phyloP scores from a whole-genome alignment of 1,140 invertebrate genomes.

The Aphaenogaster floridana region DNA sequence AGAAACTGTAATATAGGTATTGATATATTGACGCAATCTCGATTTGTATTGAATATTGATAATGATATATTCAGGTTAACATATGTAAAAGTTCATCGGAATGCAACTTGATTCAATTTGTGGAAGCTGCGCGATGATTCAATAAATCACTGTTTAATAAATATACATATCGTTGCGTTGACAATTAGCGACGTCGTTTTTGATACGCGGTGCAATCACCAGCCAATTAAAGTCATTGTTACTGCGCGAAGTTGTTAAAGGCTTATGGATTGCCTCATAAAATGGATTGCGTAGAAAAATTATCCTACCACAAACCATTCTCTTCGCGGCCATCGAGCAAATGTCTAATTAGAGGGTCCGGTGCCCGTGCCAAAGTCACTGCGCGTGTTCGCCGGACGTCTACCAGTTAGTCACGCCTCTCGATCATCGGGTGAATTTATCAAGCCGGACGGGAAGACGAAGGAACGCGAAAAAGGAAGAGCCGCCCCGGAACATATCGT shows the following conservation, averaged over 20 bases:
- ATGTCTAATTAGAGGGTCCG: slow-evolving; percentile 75
- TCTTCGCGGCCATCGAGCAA: slow-evolving; percentile 39
- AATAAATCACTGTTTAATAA: slow-evolving; percentile 10
- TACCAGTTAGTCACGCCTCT: slow-evolving; percentile 79
- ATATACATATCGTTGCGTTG: slow-evolving; percentile 9
- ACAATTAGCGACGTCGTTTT: slow-evolving; percentile 51
- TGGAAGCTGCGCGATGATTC: not conserved
- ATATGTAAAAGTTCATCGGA: not conserved
- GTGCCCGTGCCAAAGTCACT: slow-evolving; percentile 65
- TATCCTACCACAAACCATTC: slow-evolving; percentile 4
- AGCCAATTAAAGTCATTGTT: slow-evolving; percentile 47
- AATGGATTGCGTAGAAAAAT: slow-evolving; percentile 40
- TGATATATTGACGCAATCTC: not conserved
- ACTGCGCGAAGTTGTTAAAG: slow-evolving; percentile 35
- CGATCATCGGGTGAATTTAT: slow-evolving; percentile 79
- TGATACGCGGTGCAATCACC: not conserved
- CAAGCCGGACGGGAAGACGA: slow-evolving; percentile 62
- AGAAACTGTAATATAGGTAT: not conserved
- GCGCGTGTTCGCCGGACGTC: slow-evolving; percentile 51
- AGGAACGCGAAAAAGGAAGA: slow-evolving; percentile 57
- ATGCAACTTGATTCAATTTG: not conserved
- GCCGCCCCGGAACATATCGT: slow-evolving; percentile 30
- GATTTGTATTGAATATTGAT: not conserved
- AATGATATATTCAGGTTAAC: not conserved
- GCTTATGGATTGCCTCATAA: slow-evolving; percentile 37